Evolutionary conservation across 2,113 vertebrate species (phyloP), one percentile per base, ranked within the genome.

Genomic region (Shinisaurus crocodilurus): DNA sequence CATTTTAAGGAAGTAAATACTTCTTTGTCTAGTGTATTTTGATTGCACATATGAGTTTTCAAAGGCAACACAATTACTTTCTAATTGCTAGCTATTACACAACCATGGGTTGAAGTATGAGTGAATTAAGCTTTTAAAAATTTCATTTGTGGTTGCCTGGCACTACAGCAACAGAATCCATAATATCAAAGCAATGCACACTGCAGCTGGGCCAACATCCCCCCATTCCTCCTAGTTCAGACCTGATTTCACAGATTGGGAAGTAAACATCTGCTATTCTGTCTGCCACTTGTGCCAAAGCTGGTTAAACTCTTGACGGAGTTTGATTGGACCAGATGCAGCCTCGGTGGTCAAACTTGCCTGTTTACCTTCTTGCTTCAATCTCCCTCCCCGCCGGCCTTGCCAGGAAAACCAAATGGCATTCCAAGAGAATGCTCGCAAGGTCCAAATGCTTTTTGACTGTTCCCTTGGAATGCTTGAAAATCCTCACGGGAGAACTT

Each of bases 231-330:
- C 10, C 23, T 40, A 90, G 81, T 86, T 87, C 90, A 90, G 37
- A 94, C 45, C 72, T 90, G 72, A 92, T 89, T 91, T 80, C 48
- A 85, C 82, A 94, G 88, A 92, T 29, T 91, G 72, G 75, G 94
- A 87, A 91, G 80, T 79, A 85, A 86, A 86, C 92, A 93, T 90
- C 91, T 94, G 94, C 89, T 92, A 50, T 65, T 90, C 60, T 75
- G 70, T 63, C 16, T 67, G 82, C 84, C 91, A 54, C 54, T 75
- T 72, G 63, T 90, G 88, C 87, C 90, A 94, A 80, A 81, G 88
- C 80, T 87, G 63, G 60, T 91, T 90, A 92, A 89, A 90, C 18
- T n/a, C 84, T 54, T 63, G 45, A 72, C 45, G 72, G 89, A 93
- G 90, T 82, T 85, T 90, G 65, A 81, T 89, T 23, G 18, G 60